These are phyloP conservation scores for Silurus aristotelis DNA, from an alignment of 2,797 vertebrate genomes.

Conservation along the genomic window DNA sequence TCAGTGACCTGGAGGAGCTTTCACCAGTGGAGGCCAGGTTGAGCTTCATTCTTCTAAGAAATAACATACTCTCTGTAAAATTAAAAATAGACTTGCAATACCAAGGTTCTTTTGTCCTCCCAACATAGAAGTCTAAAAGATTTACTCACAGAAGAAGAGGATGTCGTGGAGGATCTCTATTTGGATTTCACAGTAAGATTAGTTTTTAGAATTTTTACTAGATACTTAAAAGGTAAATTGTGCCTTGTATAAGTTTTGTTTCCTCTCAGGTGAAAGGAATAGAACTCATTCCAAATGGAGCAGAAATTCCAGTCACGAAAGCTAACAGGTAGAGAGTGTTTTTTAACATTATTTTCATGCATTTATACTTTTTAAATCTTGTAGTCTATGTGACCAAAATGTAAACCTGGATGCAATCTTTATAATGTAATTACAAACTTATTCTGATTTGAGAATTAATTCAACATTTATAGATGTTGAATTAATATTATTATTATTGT, in stretches of 20 bases:
- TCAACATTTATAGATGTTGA: no score
- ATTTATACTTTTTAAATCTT: background rate
- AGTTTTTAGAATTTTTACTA: background rate
- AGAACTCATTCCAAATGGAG: conserved; percentile 70
- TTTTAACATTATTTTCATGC: background rate
- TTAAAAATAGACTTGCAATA: background rate
- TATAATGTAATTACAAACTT: background rate
- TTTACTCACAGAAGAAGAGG: conserved; percentile 65
- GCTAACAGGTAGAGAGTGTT: conserved; percentile 66
- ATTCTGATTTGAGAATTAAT: no score
- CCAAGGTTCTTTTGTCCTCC: background rate
- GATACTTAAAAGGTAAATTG: background rate
- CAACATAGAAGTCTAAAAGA: conserved; percentile 58
- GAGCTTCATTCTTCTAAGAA: background rate
- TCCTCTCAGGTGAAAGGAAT: conserved; percentile 47
- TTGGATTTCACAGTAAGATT: conserved; percentile 70
- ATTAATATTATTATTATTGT: no score
- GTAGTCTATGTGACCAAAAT: background rate
- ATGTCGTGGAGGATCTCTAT: conserved; percentile 51
- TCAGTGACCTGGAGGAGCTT: conserved; percentile 72
- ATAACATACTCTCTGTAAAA: background rate
- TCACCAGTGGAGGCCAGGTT: conserved; percentile 59
- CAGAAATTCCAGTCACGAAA: conserved; percentile 65
- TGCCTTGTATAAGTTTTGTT: background rate
- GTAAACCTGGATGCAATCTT: background rate